These are phyloP conservation scores for Bombus breviceps DNA, from an alignment of 1,140 invertebrate species.

Conservation along the genomic window DNA sequence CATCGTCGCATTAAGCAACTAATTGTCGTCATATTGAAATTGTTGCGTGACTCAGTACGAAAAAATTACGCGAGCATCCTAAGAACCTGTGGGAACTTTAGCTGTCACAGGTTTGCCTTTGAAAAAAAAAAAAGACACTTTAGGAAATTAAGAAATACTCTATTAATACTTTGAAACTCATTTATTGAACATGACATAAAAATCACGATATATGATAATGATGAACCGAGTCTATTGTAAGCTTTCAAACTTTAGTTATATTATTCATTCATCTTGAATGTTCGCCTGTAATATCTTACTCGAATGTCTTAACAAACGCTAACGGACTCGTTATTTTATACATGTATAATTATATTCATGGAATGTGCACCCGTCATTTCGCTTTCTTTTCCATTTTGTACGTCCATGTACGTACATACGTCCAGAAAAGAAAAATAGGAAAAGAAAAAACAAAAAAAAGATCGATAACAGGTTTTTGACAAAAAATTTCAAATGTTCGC, in stretches of 20 bases:
- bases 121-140: neutral
- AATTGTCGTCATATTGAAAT: neutral
- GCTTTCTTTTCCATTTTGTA: constrained; percentile 37
- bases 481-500: neutral
- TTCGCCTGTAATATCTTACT: constrained; percentile 62
- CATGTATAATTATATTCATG: constrained; percentile 66
- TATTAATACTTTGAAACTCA: constrained; percentile 70
- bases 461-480: neutral
- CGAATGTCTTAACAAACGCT: constrained; percentile 72
- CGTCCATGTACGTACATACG: neutral
- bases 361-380: constrained; percentile 71
- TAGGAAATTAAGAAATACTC: neutral
- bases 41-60: constrained; percentile 1
- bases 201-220: constrained; percentile 77
- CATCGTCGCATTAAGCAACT: neutral
- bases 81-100: neutral
- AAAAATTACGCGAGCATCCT: neutral
- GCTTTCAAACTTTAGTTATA: constrained; percentile 67
- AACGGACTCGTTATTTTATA: constrained; percentile 69
- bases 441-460: too few relatives aligned
- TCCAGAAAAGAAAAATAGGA: too few relatives aligned
- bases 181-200: constrained; percentile 81
- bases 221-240: constrained; percentile 70
- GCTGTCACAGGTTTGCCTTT: neutral
- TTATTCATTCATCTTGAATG: constrained; percentile 63